Conservation (phyloP, 2,113 vertebrate species). For the Girardinichthys multiradiatus region DNA sequence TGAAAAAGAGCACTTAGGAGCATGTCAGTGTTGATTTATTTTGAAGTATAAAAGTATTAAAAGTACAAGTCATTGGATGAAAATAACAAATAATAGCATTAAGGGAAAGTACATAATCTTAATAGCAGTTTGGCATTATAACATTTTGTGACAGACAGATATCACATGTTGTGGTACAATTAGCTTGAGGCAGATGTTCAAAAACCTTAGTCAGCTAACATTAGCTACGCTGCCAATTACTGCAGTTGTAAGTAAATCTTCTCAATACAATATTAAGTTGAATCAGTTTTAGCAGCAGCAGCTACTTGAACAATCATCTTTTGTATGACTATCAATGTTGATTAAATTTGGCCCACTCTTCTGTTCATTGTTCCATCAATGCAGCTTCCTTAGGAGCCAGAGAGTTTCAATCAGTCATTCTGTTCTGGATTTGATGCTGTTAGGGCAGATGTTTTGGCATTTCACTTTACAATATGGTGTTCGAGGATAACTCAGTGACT, state of each 20-base stretch:
- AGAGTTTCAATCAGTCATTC: too few relatives aligned
- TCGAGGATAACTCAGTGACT: neutral
- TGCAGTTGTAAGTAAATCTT: neutral
- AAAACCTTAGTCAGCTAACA: neutral
- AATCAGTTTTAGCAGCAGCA: neutral
- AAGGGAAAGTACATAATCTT: neutral
- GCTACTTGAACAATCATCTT: neutral
- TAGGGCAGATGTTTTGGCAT: neutral
- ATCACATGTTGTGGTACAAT: too few relatives aligned
- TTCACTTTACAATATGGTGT: neutral
- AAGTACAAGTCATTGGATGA: neutral
- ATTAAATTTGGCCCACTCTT: neutral
- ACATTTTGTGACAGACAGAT: neutral
- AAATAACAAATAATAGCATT: neutral
- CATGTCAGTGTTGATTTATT: slow-evolving; percentile 9
- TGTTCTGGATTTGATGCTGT: neutral
- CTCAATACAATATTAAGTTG: neutral
- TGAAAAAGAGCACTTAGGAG: neutral
- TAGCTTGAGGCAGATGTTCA: too few relatives aligned
- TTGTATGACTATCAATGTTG: neutral
- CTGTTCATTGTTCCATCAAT: neutral
- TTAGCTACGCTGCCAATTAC: neutral
- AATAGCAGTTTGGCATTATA: neutral
- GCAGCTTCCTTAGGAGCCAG: neutral
- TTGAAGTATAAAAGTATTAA: neutral